These are phyloP conservation scores for Anneissia japonica DNA, from an alignment of 35 echinoderm and acorn worm genomes.

Conservation along the genomic window DNA sequence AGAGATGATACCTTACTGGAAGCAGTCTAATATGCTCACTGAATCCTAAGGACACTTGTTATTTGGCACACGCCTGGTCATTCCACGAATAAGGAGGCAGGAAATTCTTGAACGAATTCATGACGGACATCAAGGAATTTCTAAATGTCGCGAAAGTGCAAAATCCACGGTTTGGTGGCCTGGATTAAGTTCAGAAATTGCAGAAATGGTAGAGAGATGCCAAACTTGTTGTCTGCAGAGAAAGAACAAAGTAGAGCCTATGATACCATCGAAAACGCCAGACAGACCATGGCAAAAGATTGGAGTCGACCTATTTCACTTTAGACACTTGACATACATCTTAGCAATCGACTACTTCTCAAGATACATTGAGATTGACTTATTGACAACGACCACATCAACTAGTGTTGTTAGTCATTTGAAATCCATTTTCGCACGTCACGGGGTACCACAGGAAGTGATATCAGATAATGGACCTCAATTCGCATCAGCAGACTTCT, in stretches of 20 bases:
- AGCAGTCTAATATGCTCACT: too few relatives aligned
- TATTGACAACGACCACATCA: conserved; percentile 12
- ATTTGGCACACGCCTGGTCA: too few relatives aligned
- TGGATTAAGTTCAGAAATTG: too few relatives aligned
- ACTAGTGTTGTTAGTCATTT: not conserved
- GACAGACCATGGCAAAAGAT: conserved; percentile 49
- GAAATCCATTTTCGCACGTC: conserved; percentile 19
- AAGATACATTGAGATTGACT: conserved; percentile 27
- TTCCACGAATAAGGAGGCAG: too few relatives aligned
- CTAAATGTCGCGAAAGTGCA: too few relatives aligned
- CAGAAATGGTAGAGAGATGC: too few relatives aligned
- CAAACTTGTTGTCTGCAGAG: too few relatives aligned
- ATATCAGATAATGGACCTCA: not conserved
- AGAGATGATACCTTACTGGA: too few relatives aligned
- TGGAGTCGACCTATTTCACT: conserved; percentile 18
- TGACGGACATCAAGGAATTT: too few relatives aligned
- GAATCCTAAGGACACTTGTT: too few relatives aligned
- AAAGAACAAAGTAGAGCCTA: conserved; percentile 9
- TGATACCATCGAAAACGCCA: not conserved
- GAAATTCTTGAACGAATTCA: too few relatives aligned
- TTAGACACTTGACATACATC: conserved; percentile 10
- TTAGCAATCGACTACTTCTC: conserved; percentile 39
- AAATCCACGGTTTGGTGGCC: too few relatives aligned
- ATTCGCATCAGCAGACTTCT: not conserved
- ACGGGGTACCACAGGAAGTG: conserved; percentile 33